Conservation (phyloP, 2,797 vertebrate genomes). For the Cottoperca gobio region DNA sequence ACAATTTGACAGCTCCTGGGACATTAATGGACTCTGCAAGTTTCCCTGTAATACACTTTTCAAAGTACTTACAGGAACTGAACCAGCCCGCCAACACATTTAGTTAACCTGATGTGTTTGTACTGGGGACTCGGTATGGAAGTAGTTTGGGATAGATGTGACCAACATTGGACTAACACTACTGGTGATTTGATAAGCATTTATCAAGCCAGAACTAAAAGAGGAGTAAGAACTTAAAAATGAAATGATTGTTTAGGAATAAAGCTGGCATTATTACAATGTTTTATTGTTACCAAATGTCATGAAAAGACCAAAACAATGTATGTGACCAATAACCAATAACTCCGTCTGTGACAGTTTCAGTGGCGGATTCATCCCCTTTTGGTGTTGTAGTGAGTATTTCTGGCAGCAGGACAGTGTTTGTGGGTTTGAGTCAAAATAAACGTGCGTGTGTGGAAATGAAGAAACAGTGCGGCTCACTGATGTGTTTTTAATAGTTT, state of each 20-base stretch:
- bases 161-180: not conserved
- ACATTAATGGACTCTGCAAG: not conserved
- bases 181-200: not conserved
- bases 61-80: not conserved
- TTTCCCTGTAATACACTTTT: not conserved
- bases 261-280: not conserved
- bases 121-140: not conserved
- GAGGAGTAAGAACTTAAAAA: no score
- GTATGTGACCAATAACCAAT: no score
- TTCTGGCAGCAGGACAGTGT: no score
- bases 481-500: no score
- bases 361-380: no score
- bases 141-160: not conserved
- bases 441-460: no score
- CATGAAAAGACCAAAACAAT: no score
- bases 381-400: no score
- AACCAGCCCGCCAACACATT: not conserved
- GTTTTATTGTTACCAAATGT: no score
- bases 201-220: not conserved
- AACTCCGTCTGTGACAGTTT: no score
- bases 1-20: not conserved
- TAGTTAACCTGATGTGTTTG: not conserved
- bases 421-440: no score
- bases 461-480: no score
- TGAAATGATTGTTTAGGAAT: not conserved